Evolutionary conservation across 2,113 vertebrate species (phyloP), one percentile per base, ranked within the genome.

Genomic region (Sylvilagus bachmani): DNA sequence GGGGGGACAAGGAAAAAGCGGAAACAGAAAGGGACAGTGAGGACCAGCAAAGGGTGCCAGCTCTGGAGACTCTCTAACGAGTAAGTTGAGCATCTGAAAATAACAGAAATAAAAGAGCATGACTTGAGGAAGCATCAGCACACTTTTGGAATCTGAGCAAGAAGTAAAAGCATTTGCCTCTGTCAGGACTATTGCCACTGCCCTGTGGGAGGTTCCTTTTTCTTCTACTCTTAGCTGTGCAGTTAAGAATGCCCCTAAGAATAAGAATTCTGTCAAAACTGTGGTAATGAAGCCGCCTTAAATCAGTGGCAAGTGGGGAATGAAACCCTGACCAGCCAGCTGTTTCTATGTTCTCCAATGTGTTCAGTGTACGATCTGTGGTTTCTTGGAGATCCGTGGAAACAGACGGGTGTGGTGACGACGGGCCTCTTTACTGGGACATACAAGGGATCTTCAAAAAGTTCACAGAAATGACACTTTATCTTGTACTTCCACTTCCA

Each of bases 121-220:
- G 12, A 55, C 70, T 88, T 73, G n/a, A 93, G 49, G 53, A 31
- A 84, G 82, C 10, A 92, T 53, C 27, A 83, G 38, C 36, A 70
- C 16, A n/a, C 44, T 90, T 96, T 95, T 38, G 55, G 70, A 95
- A 92, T 87, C 27, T n/a, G 74, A 93, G 49, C 29, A 91, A 88
- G 89, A 94, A 73, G 6, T 53, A 69, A 93, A 96, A 94, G 49
- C n/a, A 88, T 44, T 84, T 84, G 38, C 29, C 16, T 55, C 70
- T 81, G 36, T 69, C 81, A 91, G 90, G 36, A 49, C 85, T n/a
- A 91, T 58, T 27, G n/a, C 19, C 36, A 69, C 25, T 81, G 22
- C 24, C 89, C 55, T 44, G 73, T 12, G 29, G 89, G 44, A 69
- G 17, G n/a, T 66, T 74, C 27, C 74, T 61, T 49, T 73, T 84